Evolutionary conservation across 92 coral and sea anemone genomes (phyloP), one percentile per base, ranked within the genome.

Genomic region (Epizoanthus stellaris): DNA sequence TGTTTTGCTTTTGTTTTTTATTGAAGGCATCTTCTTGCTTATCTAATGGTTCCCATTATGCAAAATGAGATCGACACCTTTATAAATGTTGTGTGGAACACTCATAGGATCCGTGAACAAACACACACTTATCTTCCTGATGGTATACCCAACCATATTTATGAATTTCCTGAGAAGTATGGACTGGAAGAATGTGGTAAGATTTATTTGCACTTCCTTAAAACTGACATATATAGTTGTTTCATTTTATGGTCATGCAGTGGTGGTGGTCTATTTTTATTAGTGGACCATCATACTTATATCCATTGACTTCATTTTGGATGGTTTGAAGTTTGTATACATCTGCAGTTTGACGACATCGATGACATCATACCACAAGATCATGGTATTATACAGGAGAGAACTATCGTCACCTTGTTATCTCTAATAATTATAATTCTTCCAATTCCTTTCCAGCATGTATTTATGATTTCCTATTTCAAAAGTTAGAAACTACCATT

Each of bases 121-220:
- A 54, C 52, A 66, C 21, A 86, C 69, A 86, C 89, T 60, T 52
- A 75, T 67, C 85, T 86, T 77, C 89, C 89, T 47, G 85, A 86
- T 86, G 89, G 85, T 36, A 59, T 86, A 38, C 89, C 89, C 45
- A 86, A 86, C 79, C 85, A 86, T 57, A 67, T 86, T 53, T 86
- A 86, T 57, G 65, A 79, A 34, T 86, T 77, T 67, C 89, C 85
- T 20, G 85, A 79, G 30, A 70, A 86, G 61, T 86, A 77, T 86
- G 80, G 89, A 53, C 77, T 86, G 54, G 79, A 86, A 72, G 85
- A 86, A 49, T 80, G 82, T 87, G 87, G 90, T 87, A 86, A 36
- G 77, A 70, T 20, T 21, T 73, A 13, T 73, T 73, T 73, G 60
- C 77, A 42, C 9, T 40, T 47, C 77, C 60, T 19, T 6, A 73